phyloP scores from a whole-genome alignment of 2,888 invertebrate genomes.

The Cataglyphis cursor region DNA sequence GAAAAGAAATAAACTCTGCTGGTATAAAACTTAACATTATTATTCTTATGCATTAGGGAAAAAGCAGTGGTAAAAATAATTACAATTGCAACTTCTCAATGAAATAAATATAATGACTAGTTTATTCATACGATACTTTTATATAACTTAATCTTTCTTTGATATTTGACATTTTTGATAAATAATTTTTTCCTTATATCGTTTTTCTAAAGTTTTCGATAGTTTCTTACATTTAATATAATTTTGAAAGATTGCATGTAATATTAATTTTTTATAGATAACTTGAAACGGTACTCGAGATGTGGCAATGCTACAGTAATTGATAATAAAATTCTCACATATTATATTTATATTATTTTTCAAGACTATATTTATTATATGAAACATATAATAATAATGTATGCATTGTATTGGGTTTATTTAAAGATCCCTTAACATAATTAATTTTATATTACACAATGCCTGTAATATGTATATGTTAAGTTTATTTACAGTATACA shows the following conservation, averaged over 20 bases:
- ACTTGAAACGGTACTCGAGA: neutral
- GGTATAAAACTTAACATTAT: conserved; percentile 43
- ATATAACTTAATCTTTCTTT: neutral
- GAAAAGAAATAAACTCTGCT: conserved; percentile 40
- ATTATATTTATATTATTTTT: neutral
- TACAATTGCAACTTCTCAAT: conserved; percentile 54
- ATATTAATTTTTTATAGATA: neutral
- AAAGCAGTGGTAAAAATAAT: conserved; percentile 11
- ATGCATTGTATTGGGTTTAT: neutral
- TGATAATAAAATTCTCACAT: neutral
- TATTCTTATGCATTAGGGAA: conserved; percentile 42
- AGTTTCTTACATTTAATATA: neutral
- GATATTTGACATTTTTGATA: neutral
- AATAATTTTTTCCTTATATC: neutral
- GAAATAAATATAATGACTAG: conserved; percentile 36
- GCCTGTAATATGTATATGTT: neutral
- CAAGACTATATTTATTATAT: neutral
- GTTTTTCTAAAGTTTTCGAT: neutral
- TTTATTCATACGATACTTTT: neutral
- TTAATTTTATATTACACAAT: neutral
- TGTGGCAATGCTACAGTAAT: neutral
- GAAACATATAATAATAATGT: neutral
- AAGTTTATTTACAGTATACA: neutral
- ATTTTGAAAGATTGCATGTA: neutral
- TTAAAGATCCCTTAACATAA: neutral